Conservation (phyloP, 2,888 invertebrate genomes). For the Polylopha cassiicola region DNA sequence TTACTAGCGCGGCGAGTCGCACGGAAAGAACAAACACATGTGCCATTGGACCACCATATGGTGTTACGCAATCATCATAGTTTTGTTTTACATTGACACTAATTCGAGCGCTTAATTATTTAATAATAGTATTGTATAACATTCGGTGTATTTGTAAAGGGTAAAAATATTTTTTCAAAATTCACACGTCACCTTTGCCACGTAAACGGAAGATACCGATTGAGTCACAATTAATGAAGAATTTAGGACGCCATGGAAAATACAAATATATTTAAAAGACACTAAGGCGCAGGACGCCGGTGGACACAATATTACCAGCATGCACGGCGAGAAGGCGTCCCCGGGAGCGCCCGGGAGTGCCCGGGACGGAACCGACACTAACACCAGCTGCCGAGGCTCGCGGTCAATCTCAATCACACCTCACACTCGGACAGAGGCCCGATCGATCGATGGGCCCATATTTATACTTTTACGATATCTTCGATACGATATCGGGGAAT, state of each 20-base stretch:
- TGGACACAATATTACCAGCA: too few species aligned
- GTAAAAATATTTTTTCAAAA: too few species aligned
- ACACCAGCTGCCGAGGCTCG: conserved; percentile 38
- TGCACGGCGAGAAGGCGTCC: conserved; percentile 24
- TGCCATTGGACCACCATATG: conserved; percentile 61
- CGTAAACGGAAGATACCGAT: too few species aligned
- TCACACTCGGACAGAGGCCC: conserved; percentile 70
- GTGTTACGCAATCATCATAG: conserved; percentile 57
- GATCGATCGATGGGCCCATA: conserved; percentile 76
- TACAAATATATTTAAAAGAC: too few species aligned
- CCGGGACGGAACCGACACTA: conserved; percentile 32
- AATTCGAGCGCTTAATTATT: conserved; percentile 31
- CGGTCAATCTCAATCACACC: conserved; percentile 61
- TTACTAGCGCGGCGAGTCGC: conserved; percentile 35
- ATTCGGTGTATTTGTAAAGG: too few species aligned
- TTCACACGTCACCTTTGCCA: too few species aligned
- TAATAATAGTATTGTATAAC: conserved; percentile 15
- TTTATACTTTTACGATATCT: conserved; percentile 76
- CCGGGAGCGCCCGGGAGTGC: conserved; percentile 17
- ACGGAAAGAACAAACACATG: conserved; percentile 52
- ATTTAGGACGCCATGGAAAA: too few species aligned
- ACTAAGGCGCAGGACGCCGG: too few species aligned
- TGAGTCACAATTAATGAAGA: too few species aligned
- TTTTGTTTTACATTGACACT: conserved; percentile 44
- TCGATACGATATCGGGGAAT: conserved; percentile 69